A percentile compares a stretch with the other conserved stretches of the same genome.
Evolutionary conservation across 37 sponge, comb jelly and placozoan species (phyloP).

Genomic region (Cladorhizidae sp.): DNA sequence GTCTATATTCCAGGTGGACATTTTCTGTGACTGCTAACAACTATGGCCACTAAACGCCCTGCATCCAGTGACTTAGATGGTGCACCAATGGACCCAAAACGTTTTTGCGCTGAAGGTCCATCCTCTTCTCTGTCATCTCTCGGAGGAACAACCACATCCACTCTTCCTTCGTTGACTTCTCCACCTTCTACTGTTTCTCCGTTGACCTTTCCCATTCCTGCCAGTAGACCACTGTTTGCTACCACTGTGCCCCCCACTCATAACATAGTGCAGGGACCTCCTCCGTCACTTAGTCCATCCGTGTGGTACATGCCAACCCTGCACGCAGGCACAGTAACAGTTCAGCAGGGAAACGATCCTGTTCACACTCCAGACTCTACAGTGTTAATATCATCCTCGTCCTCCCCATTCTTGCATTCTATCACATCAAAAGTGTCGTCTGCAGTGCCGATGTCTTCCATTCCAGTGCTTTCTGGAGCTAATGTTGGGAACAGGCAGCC

Average conservation of each 20-base stretch:
- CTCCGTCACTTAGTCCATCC: not conserved
- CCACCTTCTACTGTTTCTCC: not conserved
- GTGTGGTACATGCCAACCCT: not conserved
- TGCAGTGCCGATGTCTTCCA: not conserved
- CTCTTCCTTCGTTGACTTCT: not conserved
- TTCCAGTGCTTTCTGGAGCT: not conserved
- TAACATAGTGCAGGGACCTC: too few species aligned
- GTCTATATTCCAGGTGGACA: not conserved
- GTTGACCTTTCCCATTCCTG: slow-evolving; percentile 34
- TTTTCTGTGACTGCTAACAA: not conserved
- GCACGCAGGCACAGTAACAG: not conserved
- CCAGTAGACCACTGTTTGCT: slow-evolving; percentile 38
- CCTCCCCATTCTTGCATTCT: slow-evolving; percentile 70
- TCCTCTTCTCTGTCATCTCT: not conserved
- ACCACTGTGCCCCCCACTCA: slow-evolving; percentile 32
- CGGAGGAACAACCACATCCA: not conserved
- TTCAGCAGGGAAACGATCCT: not conserved
- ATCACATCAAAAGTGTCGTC: slow-evolving; percentile 25
- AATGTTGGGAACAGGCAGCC: not conserved
- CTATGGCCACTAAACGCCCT: slow-evolving; percentile 36
- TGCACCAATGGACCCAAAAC: slow-evolving; percentile 13
- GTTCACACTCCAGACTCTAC: not conserved
- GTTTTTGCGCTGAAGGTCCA: slow-evolving; percentile 19
- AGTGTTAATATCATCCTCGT: slow-evolving; percentile 47
- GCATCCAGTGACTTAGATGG: slow-evolving; percentile 23